These are phyloP conservation scores for Tenthredo scrophulariae DNA, from an alignment of 2,888 invertebrate species.

Conservation along the genomic window DNA sequence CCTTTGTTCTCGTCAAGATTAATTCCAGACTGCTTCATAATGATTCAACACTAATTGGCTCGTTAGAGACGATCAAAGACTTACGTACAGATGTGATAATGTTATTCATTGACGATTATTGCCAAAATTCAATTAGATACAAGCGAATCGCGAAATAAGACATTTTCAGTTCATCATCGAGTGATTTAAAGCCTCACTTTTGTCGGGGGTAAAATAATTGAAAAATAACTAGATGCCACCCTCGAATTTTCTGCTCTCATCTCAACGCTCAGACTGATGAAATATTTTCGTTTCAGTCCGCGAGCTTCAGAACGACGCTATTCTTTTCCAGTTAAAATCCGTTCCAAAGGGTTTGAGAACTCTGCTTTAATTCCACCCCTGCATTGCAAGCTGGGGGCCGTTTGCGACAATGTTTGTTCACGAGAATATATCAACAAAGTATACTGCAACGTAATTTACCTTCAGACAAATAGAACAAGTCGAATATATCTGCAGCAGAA, in stretches of 20 bases:
- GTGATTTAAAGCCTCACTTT: background rate
- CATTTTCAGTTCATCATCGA: background rate
- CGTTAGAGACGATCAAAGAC: slow-evolving; percentile 13
- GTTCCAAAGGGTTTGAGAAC: background rate
- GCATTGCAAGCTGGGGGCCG: background rate
- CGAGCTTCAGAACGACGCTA: background rate
- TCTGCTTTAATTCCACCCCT: background rate
- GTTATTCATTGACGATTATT: background rate
- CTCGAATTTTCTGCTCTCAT: background rate
- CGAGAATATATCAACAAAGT: background rate
- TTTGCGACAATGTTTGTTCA: background rate
- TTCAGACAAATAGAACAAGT: background rate
- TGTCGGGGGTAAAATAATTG: background rate
- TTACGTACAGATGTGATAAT: background rate
- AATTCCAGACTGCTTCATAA: background rate
- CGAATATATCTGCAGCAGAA: background rate
- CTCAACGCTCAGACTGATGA: background rate
- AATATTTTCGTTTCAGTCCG: slow-evolving; percentile 8
- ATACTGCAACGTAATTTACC: background rate
- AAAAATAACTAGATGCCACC: background rate
- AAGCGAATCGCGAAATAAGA: background rate
- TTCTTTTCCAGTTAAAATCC: background rate
- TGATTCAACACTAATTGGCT: slow-evolving; percentile 7
- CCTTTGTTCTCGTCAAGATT: slow-evolving; percentile 10
- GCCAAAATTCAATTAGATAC: background rate